Evolutionary conservation across 2,888 invertebrate genomes (phyloP), one percentile per base, ranked within the genome.

Genomic region (Piscicola geometra): DNA sequence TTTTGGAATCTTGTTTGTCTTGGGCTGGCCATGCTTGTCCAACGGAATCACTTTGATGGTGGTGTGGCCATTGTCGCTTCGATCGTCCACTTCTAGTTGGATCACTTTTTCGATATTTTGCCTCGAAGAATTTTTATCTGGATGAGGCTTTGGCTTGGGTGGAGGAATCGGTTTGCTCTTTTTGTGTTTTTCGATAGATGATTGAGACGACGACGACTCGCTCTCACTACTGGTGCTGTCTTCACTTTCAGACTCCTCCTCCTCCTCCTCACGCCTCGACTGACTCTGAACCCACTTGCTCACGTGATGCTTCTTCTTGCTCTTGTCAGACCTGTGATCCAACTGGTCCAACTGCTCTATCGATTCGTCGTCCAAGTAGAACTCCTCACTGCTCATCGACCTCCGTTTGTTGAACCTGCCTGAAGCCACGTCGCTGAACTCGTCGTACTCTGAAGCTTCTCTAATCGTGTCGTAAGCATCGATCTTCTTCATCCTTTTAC

Each of bases 281-380:
- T 73, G 73, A 35, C n/a, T 64, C 5, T 73, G 30, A n/a, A 73
- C 56, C 73, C 73, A 73, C 33, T 64, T 60, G 21, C 25, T n/a
- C 32, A 73, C 73, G 2, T 36, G 56, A 33, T 72, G 28, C 25
- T 35, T 73, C 64, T n/a, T 41, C 28, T 64, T 64, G 15, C 35
- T 15, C 30, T 64, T 73, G 3, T 21, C 28, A n/a, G 3, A 30
- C 28, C n/a, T 35, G 21, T 25, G 35, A 73, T 60, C 25, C 0
- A 21, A n/a, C n/a, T 73, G 32, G 21, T 71, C 28, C 33, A 75
- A 15, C 1, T 80, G 78, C 32, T 80, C 77, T 0, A 79, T 79
- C 41, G 77, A 78, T 60, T 80, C 76, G 56, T 76, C 80, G 70
- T 80, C 80, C 35, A 80, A 78, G 69, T 75, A 80, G 18, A 78